Percentiles rank a stretch among this genome's conserved stretches.
These are phyloP conservation scores for Pogona vitticeps DNA, from an alignment of 2,113 vertebrate species.

Conservation along the genomic window DNA sequence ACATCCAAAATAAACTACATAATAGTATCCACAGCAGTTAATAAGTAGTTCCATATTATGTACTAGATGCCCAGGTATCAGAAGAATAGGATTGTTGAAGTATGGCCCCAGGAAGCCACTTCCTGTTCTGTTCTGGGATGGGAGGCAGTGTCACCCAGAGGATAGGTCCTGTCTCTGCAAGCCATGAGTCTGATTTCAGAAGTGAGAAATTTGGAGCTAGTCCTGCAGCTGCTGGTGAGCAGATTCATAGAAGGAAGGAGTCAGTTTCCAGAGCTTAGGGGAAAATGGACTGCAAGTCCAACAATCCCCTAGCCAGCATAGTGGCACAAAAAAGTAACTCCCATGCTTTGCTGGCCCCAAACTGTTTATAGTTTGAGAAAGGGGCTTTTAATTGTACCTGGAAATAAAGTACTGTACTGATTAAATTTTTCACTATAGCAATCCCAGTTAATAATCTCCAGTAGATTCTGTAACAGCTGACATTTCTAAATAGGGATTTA, in stretches of 20 bases:
- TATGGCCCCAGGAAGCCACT: too few relatives aligned
- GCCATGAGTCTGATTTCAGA: neutral
- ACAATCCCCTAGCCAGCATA: too few relatives aligned
- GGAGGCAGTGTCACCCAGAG: neutral
- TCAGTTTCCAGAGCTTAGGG: neutral
- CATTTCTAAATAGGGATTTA: neutral
- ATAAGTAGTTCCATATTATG: neutral
- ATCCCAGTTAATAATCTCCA: too few relatives aligned
- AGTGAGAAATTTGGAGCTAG: too few relatives aligned
- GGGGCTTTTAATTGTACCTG: neutral
- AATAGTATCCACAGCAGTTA: neutral
- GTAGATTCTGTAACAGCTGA: neutral
- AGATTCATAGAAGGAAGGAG: neutral
- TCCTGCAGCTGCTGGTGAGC: neutral
- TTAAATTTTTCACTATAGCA: too few relatives aligned
- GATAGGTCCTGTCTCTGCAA: neutral
- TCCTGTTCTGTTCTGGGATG: too few relatives aligned
- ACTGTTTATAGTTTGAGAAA: neutral
- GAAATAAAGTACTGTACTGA: neutral
- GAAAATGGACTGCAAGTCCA: too few relatives aligned
- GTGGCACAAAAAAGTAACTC: too few relatives aligned
- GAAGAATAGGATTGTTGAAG: neutral
- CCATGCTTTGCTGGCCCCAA: neutral
- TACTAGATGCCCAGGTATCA: neutral
- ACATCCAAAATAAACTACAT: neutral